A percentile compares a stretch with the other conserved stretches of the same genome.
phyloP scores from a whole-genome alignment of 1,140 invertebrate genomes.

The Trachymyrmex septentrionalis region DNA sequence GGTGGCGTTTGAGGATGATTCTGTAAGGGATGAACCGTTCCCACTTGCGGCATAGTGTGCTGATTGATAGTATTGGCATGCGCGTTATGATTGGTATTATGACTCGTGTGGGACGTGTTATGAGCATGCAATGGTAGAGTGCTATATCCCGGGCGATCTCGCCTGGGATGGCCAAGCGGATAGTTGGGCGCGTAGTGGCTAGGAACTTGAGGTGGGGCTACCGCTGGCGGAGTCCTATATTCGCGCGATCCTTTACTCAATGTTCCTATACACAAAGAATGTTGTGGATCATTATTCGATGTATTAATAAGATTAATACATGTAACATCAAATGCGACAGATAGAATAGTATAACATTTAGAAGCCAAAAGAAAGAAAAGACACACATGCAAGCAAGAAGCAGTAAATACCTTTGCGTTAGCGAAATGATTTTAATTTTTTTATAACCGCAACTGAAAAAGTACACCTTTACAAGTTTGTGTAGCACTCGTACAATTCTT shows the following conservation, averaged over 20 bases:
- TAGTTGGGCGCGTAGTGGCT: constrained; percentile 98
- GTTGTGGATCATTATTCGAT: not conserved
- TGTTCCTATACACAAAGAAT: constrained; percentile 84
- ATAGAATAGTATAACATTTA: constrained; percentile 39
- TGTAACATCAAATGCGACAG: constrained; percentile 27
- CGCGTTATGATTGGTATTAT: constrained; percentile 83
- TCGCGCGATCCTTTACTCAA: constrained; percentile 92
- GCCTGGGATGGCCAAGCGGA: constrained; percentile 92
- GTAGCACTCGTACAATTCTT: constrained; percentile 48
- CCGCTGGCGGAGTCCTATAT: constrained; percentile 97
- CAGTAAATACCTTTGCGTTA: constrained; percentile 60
- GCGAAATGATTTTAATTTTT: constrained; percentile 58
- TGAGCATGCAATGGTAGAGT: constrained; percentile 89
- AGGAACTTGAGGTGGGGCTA: constrained; percentile 97
- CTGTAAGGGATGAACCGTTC: constrained; percentile 87
- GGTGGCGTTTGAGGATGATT: constrained; percentile 90
- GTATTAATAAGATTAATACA: not conserved
- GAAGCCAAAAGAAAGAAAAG: constrained; percentile 53
- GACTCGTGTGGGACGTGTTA: constrained; percentile 77
- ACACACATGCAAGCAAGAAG: constrained; percentile 51
- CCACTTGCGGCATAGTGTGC: constrained; percentile 88
- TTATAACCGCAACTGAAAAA: constrained; percentile 63
- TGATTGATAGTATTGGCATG: constrained; percentile 84
- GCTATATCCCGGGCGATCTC: constrained; percentile 94
- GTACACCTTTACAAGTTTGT: constrained; percentile 63